phyloP scores from a whole-genome alignment of 2,797 vertebrate species.

The Staurois parvus region DNA sequence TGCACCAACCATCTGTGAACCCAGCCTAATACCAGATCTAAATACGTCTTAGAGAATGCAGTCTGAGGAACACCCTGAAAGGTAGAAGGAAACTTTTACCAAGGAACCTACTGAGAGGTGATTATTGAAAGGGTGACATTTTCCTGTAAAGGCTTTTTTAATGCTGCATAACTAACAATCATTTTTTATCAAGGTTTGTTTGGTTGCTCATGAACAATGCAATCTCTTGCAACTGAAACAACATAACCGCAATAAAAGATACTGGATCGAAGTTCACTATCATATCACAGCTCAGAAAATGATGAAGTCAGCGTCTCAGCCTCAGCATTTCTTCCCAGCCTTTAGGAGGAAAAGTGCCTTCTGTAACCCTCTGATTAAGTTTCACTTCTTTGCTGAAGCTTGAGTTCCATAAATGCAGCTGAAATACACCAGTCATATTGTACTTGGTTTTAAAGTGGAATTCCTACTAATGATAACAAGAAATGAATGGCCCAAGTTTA shows the following conservation, averaged over 20 bases:
- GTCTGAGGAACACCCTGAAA: background rate
- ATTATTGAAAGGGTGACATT: background rate
- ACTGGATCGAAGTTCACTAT: background rate
- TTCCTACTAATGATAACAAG: too few relatives aligned
- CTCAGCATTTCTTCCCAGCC: too few relatives aligned
- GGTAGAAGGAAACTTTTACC: background rate
- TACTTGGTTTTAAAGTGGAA: too few relatives aligned
- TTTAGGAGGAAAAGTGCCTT: background rate
- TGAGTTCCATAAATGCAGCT: background rate
- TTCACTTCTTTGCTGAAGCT: background rate
- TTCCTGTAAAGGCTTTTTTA: background rate
- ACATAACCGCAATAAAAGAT: conserved; percentile 26
- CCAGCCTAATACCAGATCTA: too few relatives aligned
- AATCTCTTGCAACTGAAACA: background rate
- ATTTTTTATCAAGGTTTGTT: background rate
- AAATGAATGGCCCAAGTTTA: too few relatives aligned
- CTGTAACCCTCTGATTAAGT: background rate
- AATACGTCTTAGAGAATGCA: too few relatives aligned
- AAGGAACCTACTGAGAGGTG: background rate
- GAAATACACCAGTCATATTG: too few relatives aligned
- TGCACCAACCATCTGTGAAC: too few relatives aligned
- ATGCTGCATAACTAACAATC: background rate
- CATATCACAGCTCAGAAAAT: background rate
- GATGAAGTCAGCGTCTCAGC: background rate
- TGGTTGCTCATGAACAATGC: background rate